A percentile compares a stretch with the other conserved stretches of the same genome.
These are phyloP conservation scores for Apostichopus parvimensis DNA, from an alignment of 35 echinoderm and acorn worm species.

Conservation along the genomic window DNA sequence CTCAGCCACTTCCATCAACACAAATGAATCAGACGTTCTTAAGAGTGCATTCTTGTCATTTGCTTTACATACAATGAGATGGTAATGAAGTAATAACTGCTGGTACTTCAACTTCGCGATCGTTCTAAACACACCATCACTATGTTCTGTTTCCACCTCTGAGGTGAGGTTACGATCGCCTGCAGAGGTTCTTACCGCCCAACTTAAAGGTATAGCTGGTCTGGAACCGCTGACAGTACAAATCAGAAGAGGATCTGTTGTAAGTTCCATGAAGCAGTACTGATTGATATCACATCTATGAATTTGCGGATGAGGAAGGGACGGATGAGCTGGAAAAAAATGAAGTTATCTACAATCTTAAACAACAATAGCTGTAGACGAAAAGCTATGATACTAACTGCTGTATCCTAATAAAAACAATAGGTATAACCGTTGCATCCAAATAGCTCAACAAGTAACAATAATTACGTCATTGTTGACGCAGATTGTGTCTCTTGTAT, in stretches of 20 bases:
- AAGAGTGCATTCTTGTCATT: neutral
- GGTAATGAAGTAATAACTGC: neutral
- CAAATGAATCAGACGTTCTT: neutral
- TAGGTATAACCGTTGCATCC: neutral
- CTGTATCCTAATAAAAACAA: neutral
- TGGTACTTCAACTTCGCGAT: neutral
- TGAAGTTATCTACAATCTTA: neutral
- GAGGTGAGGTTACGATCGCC: neutral
- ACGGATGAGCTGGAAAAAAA: neutral
- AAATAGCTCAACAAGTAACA: neutral
- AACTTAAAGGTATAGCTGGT: neutral
- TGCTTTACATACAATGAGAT: neutral
- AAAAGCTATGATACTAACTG: too few relatives aligned
- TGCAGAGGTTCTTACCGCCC: neutral
- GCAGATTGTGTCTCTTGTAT: neutral
- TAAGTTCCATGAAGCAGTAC: neutral
- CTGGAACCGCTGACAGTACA: neutral
- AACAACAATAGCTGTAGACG: neutral
- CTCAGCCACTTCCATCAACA: neutral
- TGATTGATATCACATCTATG: neutral
- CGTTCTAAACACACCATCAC: neutral
- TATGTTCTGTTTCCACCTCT: neutral
- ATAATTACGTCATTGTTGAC: neutral
- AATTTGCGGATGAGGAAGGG: neutral
- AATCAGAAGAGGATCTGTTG: neutral